Conservation (phyloP, 2,113 vertebrate species). For the Microcebus murinus region DNA sequence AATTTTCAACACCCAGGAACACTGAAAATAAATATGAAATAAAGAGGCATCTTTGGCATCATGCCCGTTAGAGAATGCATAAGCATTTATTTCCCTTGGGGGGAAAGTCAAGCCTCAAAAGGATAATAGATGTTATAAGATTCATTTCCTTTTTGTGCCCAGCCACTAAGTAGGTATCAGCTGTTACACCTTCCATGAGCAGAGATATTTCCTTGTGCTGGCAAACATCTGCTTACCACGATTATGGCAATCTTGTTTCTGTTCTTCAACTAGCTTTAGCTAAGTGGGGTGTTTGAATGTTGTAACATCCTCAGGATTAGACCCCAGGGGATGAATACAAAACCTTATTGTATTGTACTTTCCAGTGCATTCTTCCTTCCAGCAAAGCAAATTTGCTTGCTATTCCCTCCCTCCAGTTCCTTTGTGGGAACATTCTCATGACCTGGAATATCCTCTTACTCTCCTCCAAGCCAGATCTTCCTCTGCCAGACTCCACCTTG, state of each 20-base stretch:
- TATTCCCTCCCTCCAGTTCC: background rate
- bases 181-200: background rate
- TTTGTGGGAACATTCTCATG: conserved; percentile 33
- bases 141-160: conserved; percentile 44
- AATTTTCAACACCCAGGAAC: conserved; percentile 25
- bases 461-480: background rate
- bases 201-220: conserved; percentile 4
- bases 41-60: conserved; percentile 32
- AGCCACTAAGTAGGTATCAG: background rate
- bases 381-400: background rate
- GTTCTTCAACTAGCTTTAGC: background rate
- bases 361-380: background rate
- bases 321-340: conserved; percentile 17
- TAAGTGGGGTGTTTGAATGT: conserved; percentile 39
- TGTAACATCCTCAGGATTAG: conserved; percentile 33
- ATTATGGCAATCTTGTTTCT: background rate
- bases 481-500: background rate
- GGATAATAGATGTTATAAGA: conserved; percentile 21
- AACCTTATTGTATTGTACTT: conserved; percentile 10
- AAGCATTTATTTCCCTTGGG: conserved; percentile 31
- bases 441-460: conserved; percentile 40
- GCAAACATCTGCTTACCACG: conserved; percentile 20
- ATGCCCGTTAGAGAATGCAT: background rate
- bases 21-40: conserved; percentile 51
- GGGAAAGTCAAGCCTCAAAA: conserved; percentile 6